These are phyloP conservation scores for Phaetusa simplex DNA, from an alignment of 2,113 vertebrate species.

Conservation along the genomic window DNA sequence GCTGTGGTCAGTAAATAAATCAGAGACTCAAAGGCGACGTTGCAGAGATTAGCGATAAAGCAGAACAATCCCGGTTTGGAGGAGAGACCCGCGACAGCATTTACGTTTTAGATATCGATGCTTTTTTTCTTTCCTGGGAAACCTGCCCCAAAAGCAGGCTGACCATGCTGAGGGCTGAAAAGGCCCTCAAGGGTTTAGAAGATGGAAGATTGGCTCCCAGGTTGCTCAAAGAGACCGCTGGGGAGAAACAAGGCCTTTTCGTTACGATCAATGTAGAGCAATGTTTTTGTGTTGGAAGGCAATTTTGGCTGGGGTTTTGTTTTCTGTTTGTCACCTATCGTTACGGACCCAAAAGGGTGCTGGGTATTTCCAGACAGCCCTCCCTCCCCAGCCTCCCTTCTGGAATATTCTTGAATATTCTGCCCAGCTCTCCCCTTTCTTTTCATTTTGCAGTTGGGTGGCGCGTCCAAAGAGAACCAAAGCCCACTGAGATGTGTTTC, in stretches of 20 bases:
- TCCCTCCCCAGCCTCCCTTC: background rate
- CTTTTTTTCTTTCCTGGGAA: background rate
- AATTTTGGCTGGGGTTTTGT: background rate
- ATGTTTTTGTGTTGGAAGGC: background rate
- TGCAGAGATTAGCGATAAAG: background rate
- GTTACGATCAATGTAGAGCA: background rate
- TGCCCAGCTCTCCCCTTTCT: background rate
- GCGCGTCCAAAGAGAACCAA: background rate
- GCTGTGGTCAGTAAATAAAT: background rate
- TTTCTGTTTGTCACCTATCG: background rate
- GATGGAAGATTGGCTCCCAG: background rate
- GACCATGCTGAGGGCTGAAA: background rate
- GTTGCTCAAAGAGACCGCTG: background rate
- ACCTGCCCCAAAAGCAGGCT: background rate
- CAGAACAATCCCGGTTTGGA: background rate
- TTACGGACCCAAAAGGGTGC: background rate
- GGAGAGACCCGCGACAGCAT: background rate
- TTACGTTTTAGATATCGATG: background rate
- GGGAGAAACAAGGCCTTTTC: background rate
- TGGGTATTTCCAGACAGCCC: background rate
- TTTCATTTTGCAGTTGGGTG: background rate
- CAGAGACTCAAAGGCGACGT: background rate
- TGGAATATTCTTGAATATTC: background rate
- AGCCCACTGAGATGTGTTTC: background rate
- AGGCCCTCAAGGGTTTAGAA: background rate